A percentile compares a stretch with the other conserved stretches of the same genome.
phyloP scores from a whole-genome alignment of 2,888 invertebrate species.

The Ceriagrion tenellum region DNA sequence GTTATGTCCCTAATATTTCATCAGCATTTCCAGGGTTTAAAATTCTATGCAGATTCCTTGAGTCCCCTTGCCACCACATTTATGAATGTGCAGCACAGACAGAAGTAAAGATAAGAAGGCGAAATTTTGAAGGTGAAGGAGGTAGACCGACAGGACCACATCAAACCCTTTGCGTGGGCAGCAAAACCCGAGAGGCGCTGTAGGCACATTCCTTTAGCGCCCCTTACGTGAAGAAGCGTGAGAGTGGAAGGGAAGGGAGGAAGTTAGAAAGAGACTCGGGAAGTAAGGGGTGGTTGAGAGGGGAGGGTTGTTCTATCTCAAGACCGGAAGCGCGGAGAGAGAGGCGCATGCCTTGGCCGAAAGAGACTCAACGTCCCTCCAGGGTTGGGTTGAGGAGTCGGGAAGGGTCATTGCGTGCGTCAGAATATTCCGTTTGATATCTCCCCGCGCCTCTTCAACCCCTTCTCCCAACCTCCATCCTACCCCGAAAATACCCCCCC shows the following conservation, averaged over 20 bases:
- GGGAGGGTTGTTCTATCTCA: not conserved
- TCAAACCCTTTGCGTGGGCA: not conserved
- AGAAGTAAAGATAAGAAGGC: not conserved
- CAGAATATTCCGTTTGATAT: not conserved
- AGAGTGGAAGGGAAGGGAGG: not conserved
- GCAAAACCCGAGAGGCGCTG: not conserved
- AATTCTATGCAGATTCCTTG: not conserved
- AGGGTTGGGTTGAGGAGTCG: not conserved
- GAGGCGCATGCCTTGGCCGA: not conserved
- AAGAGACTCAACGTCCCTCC: not conserved
- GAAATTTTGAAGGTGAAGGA: too few species aligned
- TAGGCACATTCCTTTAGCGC: not conserved
- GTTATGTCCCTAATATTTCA: not conserved
- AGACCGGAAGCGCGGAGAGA: slow-evolving; percentile 1
- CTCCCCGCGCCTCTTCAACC: not conserved
- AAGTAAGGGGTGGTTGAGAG: not conserved
- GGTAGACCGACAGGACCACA: not conserved
- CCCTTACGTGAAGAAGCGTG: not conserved
- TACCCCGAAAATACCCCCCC: not conserved
- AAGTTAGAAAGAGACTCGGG: not conserved
- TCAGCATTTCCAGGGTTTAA: not conserved
- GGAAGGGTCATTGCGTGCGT: not conserved
- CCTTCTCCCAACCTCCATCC: not conserved
- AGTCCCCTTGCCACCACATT: not conserved
- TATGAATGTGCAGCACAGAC: not conserved